These are phyloP conservation scores for Scortum barcoo DNA, from an alignment of 2,113 vertebrate species.

Conservation along the genomic window DNA sequence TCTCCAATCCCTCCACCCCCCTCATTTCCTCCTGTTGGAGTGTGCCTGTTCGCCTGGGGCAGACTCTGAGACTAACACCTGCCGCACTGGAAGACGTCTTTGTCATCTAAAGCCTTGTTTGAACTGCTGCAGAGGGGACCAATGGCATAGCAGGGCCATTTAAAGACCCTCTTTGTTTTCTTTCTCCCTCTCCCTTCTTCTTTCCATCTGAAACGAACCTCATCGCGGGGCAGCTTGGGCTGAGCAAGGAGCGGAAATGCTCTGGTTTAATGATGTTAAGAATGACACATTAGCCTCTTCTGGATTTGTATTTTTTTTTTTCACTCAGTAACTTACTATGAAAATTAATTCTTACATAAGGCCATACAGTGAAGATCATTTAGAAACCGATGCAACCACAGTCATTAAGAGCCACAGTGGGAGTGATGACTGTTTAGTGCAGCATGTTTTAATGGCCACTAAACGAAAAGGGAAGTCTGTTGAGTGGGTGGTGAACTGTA, in stretches of 20 bases:
- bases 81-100: slow-evolving; percentile 90
- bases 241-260: slow-evolving; percentile 28
- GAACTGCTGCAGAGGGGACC: slow-evolving; percentile 85
- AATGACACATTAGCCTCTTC: slow-evolving; percentile 46
- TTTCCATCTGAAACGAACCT: slow-evolving; percentile 43
- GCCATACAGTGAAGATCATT: slow-evolving; percentile 15
- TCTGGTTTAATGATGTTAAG: slow-evolving; percentile 32
- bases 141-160: slow-evolving; percentile 82
- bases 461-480: slow-evolving; percentile 53
- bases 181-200: slow-evolving; percentile 44
- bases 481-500: slow-evolving; percentile 57
- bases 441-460: slow-evolving; percentile 57
- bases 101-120: slow-evolving; percentile 91
- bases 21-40: slow-evolving; percentile 82
- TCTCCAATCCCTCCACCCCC: slow-evolving; percentile 42
- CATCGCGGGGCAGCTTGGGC: slow-evolving; percentile 9
- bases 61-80: slow-evolving; percentile 90
- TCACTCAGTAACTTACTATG: slow-evolving; percentile 56
- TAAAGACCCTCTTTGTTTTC: slow-evolving; percentile 75
- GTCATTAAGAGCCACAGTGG: slow-evolving; percentile 56
- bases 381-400: slow-evolving; percentile 41
- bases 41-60: slow-evolving; percentile 86
- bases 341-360: slow-evolving; percentile 52
- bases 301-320: slow-evolving; percentile 43
- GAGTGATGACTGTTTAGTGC: slow-evolving; percentile 52